Base-by-base conservation (phyloP, 1,140 invertebrate genomes). In the Hydropsyche tenuis region DNA sequence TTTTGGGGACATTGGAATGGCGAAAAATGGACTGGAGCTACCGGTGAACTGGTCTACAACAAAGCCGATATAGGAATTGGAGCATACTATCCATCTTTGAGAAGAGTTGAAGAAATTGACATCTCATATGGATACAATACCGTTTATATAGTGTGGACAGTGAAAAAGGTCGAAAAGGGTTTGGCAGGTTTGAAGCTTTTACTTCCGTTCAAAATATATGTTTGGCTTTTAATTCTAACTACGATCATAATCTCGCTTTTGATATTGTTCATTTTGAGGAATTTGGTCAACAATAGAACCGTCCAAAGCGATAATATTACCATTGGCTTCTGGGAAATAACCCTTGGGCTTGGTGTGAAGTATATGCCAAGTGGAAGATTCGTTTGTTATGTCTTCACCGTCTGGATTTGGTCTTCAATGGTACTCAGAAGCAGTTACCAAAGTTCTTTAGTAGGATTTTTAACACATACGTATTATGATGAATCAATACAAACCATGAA, bases 381-480 rank as follows among this genome's bases (percentile, higher is more conserved):
- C 43, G 73, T 68, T 22, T 68, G 73, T 37, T 77, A 51, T 18
- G 70, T 75, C 3, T 66, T 77, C 25, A 60, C 73, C 0, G n/a
- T 77, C 5, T 77, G 76, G 76, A 75, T 77, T 11, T 77, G 73
- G 73, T 75, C 46, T 20, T 73, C 76, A 1, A 66, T 75, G 66
- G 68, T 77, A 12, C 56, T 77, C 23, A 66, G 76, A 16, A 73
- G 42, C 27, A 56, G 56, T 11, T 77, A 77, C 18, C 76, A 77
- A 73, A 56, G 73, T 25, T 75, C 73, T 5, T 25, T 77, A 27
- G 68, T 75, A 0, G 72, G 73, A 5, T 75, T 66, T 51, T 48
- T 77, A 11, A 75, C 73, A 0, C 66, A 73, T 25, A 70, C 60
- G 45, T 69, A 72, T 27, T 77, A 73, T 22, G 70, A 72, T 4